Evolutionary conservation across 2,113 vertebrate genomes (phyloP).

Genomic region (Grammomys surdaster): DNA sequence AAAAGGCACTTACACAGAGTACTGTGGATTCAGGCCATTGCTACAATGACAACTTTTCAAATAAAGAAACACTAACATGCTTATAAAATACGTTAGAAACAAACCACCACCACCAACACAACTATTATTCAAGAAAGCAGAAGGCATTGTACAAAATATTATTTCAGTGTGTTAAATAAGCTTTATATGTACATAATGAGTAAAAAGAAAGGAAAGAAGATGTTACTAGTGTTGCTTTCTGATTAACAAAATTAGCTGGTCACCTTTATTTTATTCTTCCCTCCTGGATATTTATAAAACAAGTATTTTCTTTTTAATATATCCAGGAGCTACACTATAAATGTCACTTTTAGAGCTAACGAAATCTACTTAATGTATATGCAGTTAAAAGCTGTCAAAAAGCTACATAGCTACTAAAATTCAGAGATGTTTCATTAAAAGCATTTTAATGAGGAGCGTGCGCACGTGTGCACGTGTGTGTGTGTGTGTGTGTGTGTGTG

Average conservation of each 20-base stretch:
- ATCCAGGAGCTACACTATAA: conserved; percentile 28
- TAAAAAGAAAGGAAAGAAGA: background rate
- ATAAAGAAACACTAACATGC: background rate
- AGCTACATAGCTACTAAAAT: background rate
- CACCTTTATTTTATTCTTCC: conserved; percentile 19
- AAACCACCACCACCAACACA: background rate
- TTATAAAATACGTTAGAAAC: background rate
- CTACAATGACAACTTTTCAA: background rate
- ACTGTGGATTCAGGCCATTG: background rate
- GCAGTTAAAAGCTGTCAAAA: conserved; percentile 38
- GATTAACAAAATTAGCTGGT: background rate
- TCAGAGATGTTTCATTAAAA: conserved; percentile 23
- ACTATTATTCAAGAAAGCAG: background rate
- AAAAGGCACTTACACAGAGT: conserved; percentile 13
- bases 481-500: no score
- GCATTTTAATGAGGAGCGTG: background rate
- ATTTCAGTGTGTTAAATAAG: background rate
- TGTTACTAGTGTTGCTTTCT: background rate
- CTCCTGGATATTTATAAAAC: conserved; percentile 1
- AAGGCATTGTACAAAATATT: conserved; percentile 5
- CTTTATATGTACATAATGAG: background rate
- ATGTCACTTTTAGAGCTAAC: conserved; percentile 62
- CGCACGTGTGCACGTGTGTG: rapidly evolving
- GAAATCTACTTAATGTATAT: background rate
- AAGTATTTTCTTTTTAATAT: conserved; percentile 10